Base-by-base conservation (phyloP, 2,888 invertebrate genomes). In the Bombylius discolor region DNA sequence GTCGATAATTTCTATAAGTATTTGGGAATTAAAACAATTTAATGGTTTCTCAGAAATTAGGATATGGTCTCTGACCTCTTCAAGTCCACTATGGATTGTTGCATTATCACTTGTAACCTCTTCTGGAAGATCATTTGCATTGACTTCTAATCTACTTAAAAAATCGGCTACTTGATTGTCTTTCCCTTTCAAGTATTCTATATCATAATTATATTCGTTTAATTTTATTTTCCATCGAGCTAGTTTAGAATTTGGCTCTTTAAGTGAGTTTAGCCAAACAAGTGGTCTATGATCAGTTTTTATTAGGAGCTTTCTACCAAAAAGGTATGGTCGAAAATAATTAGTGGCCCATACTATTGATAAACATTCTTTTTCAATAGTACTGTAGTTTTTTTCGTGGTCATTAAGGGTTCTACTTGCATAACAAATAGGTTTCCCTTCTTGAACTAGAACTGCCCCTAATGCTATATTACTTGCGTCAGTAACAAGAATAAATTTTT, bases 171-270 rank as follows among this genome's bases (percentile, higher is more conserved):
- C 55, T 13, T 51, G 31, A 36, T 57, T 59, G 12, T 57, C 51
- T 39, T 56, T 52, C 32, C 61, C 55, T 49, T 60, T 63, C 31
- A 61, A 57, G 3, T 23, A 23, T 23, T 23, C 23, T 23, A 23
- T 23, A 3, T 23, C 23, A 23, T 23, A 23, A 23, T 23, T 23
- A 3, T 23, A 23, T 23, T 23, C 23, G 23, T 23, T 23, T 23
- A 23, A 23, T 23, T 23, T 23, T 23, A 23, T 23, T 23, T 23
- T 23, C 23, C 23, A 23, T 23, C 23, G 23, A 23, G 23, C 23
- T 23, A 23, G 23, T 23, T 23, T 1, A 23, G 23, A 23, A 23
- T 23, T 23, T 23, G 23, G 23, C 3, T 23, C 23, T 23, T 23
- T 23, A 3, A 23, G 23, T 23, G 23, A 60, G 61, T 45, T 54